A percentile compares a stretch with the other conserved stretches of the same genome.
These are phyloP conservation scores for Indicator indicator DNA, from an alignment of 2,113 vertebrate species.

Conservation along the genomic window DNA sequence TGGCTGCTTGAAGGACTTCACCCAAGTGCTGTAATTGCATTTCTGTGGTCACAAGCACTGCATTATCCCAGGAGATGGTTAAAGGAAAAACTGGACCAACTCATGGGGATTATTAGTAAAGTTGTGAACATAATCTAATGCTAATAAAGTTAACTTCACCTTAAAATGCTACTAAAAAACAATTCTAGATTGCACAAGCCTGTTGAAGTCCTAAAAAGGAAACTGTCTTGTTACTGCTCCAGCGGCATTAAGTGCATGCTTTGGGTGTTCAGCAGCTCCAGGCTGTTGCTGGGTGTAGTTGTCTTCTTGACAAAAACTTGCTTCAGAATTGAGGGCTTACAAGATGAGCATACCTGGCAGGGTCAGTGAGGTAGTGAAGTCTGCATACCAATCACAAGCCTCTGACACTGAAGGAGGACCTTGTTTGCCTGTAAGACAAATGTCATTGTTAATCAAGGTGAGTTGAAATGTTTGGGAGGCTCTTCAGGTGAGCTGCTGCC, in stretches of 20 bases:
- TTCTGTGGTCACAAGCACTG: background rate
- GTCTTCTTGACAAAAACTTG: background rate
- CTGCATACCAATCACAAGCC: background rate
- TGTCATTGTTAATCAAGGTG: background rate
- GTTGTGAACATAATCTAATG: background rate
- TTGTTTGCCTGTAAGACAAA: background rate
- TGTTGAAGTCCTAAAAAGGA: background rate
- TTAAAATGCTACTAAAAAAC: background rate
- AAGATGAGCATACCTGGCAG: background rate
- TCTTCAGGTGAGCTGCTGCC: background rate
- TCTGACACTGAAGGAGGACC: background rate
- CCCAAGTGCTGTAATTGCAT: background rate
- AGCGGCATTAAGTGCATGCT: rapidly evolving
- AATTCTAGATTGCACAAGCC: background rate
- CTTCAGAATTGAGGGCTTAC: background rate
- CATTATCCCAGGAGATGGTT: background rate
- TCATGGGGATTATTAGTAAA: background rate
- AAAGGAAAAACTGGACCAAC: background rate
- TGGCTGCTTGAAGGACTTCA: background rate
- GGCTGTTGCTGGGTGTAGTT: background rate
- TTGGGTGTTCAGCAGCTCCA: background rate
- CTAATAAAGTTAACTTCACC: background rate
- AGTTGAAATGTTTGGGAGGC: background rate
- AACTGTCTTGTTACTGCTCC: background rate
- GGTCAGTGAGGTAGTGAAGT: background rate